Percentiles rank a stretch among this genome's conserved stretches.
Conservation (phyloP, 2,113 vertebrate genomes). For the Electrona antarctica region DNA sequence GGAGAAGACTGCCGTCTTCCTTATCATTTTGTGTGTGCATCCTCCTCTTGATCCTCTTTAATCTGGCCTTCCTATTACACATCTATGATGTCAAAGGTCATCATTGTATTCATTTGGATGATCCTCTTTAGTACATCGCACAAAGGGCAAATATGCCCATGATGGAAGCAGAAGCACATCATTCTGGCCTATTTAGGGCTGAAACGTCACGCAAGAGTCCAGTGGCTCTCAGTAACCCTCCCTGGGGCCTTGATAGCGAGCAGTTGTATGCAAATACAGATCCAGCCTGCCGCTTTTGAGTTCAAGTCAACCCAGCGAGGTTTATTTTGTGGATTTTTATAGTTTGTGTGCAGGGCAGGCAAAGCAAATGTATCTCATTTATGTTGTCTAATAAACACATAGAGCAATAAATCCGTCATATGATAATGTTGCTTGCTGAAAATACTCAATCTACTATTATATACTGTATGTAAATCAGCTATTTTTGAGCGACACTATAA, state of each 20-base stretch:
- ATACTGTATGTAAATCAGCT: too few species aligned
- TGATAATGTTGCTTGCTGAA: too few species aligned
- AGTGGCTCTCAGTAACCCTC: neutral
- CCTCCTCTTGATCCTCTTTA: conserved; percentile 1
- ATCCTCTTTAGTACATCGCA: neutral
- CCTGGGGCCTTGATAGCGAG: neutral
- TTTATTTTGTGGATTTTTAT: neutral
- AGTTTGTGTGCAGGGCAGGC: neutral
- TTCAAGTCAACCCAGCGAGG: neutral
- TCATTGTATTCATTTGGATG: neutral
- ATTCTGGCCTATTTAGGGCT: neutral
- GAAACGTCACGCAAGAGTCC: neutral
- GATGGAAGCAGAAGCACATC: neutral
- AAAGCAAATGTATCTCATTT: conserved; percentile 4
- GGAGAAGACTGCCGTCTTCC: neutral
- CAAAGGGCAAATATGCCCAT: neutral
- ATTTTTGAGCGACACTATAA: too few species aligned
- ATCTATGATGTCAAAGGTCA: conserved; percentile 11
- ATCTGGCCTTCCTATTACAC: neutral
- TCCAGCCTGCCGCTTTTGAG: neutral
- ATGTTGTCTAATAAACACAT: neutral
- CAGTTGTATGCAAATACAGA: neutral
- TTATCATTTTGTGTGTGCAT: too few species aligned
- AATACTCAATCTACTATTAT: too few species aligned
- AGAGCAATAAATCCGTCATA: neutral